Conservation (phyloP, 1,140 invertebrate genomes). For the Tribolium madens region DNA sequence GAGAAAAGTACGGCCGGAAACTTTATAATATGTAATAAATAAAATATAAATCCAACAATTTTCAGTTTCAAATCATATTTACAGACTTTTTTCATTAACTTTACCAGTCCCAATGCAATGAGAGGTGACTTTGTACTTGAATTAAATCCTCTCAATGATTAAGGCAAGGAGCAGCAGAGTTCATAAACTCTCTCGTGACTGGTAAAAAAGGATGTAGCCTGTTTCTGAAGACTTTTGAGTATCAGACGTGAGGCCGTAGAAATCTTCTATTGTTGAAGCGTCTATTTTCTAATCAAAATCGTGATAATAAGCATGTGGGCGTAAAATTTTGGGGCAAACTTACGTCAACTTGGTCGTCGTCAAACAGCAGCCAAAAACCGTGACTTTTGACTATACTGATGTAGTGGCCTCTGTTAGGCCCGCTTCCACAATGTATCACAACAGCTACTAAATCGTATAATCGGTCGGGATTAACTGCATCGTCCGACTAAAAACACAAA, state of each 20-base stretch:
- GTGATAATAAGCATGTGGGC: background rate
- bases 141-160: constrained; percentile 34
- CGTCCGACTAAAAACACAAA: constrained; percentile 84
- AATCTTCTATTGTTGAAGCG: constrained; percentile 98
- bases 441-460: constrained; percentile 98
- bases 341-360: constrained; percentile 99
- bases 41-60: constrained; percentile 19
- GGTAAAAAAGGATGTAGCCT: constrained; percentile 99
- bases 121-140: constrained; percentile 34
- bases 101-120: constrained; percentile 42
- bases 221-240: constrained; percentile 99
- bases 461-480: constrained; percentile 96
- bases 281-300: constrained; percentile 91
- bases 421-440: constrained; percentile 99
- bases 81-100: constrained; percentile 15
- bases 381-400: constrained; percentile 99
- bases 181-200: constrained; percentile 85
- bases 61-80: constrained; percentile 17
- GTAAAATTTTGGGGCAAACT: constrained; percentile 66
- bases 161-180: constrained; percentile 57
- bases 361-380: constrained; percentile 99
- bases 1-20: constrained; percentile 3
- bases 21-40: constrained; percentile 13
- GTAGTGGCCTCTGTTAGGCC: constrained; percentile 98
- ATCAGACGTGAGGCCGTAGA: constrained; percentile 98